Evolutionary conservation across 2,113 vertebrate species (phyloP), one percentile per base, ranked within the genome.

Genomic region (Hirundichthys speculiger): DNA sequence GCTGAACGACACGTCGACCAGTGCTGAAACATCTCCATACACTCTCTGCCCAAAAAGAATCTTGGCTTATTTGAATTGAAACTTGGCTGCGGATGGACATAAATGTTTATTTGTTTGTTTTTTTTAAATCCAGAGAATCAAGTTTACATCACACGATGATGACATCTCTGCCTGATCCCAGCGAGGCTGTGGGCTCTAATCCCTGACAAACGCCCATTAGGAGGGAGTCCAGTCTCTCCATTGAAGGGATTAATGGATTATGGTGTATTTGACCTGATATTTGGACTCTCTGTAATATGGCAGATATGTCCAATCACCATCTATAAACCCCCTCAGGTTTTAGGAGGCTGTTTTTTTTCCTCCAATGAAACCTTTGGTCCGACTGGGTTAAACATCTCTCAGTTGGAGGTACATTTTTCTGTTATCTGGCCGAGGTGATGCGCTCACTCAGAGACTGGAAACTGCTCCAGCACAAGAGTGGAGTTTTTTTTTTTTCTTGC

Each of bases 211-310:
- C 63, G 65, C 64, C 74, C 78, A 77, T 80, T 80, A 77, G 70
- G 55, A 78, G 40, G 14, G 59, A 82, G 82, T 80, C 80, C 84
- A 84, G 73, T 82, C 80, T 75, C 21, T 49, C 74, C 72, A 83
- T 77, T 65, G 63, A 74, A 51, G 50, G 64, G 63, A 86, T 87
- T 78, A 84, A 25, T 54, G 58, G 71, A 83, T 86, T 79, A 79
- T 65, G 71, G 54, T 54, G 30, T 57, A 68, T 83, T 78, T 69
- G 43, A 73, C 71, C 68, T 77, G 48, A 42, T 66, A n/a, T 18
- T 55, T 27, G n/a, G n/a, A 40, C 20, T 43, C 42, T 27, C n/a
- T 61, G 43, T 54, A 69, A 70, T 52, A 59, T 51, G 67, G 60
- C 53, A 77, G 65, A 74, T 65, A 59, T n/a, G 18, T 61, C 41